A percentile compares a stretch with the other conserved stretches of the same genome.
Evolutionary conservation across 2,797 vertebrate species (phyloP).

Genomic region (Threskiornis aethiopicus): DNA sequence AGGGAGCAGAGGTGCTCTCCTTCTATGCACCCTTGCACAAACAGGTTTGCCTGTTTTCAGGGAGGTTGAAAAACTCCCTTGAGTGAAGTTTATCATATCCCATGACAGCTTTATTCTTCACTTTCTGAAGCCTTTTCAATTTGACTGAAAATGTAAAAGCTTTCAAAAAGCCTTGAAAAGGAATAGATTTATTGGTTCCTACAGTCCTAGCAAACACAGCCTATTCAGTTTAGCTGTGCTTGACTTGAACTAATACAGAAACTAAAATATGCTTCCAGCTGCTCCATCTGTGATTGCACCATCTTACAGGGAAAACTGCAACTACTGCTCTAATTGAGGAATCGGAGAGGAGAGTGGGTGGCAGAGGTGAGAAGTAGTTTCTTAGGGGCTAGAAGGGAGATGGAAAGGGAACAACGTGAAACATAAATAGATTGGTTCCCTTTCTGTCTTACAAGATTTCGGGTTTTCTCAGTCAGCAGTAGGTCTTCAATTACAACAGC

Average conservation of each 20-base stretch:
- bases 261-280: constrained; percentile 50
- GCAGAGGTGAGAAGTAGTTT: not conserved
- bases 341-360: not conserved
- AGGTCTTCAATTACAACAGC: not conserved
- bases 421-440: not conserved
- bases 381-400: not conserved
- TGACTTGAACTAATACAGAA: not conserved
- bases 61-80: not conserved
- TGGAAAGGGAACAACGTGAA: not conserved
- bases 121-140: constrained; percentile 41
- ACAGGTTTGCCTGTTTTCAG: not conserved
- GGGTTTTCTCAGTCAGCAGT: not conserved
- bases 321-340: not conserved
- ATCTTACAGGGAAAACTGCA: constrained; percentile 18
- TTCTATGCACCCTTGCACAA: not conserved
- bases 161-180: constrained; percentile 21
- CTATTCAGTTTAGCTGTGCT: constrained; percentile 11
- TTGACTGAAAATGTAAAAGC: constrained; percentile 26
- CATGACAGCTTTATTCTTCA: constrained; percentile 1
- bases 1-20: not conserved
- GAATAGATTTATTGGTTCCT: constrained; percentile 39
- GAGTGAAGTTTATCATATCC: not conserved
- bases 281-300: not conserved
- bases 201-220: not conserved
- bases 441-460: not conserved